These are phyloP conservation scores for Menidia beryllina DNA, from an alignment of 2,113 vertebrate species.

Conservation along the genomic window DNA sequence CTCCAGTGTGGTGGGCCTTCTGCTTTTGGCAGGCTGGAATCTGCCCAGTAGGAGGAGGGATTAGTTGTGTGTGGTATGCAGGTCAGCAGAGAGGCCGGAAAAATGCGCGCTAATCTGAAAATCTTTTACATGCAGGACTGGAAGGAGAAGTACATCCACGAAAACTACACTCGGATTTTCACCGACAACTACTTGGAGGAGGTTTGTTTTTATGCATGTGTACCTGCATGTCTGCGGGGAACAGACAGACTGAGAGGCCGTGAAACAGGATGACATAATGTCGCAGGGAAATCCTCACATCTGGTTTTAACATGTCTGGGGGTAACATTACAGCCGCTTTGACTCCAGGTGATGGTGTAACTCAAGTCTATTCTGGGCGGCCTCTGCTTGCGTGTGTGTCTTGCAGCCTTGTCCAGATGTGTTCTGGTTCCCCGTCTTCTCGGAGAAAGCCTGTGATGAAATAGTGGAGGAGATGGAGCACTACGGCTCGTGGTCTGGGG, in stretches of 20 bases:
- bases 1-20: conserved; percentile 32
- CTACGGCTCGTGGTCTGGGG: conserved; percentile 94
- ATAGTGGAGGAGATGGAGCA: conserved; percentile 96
- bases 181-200: conserved; percentile 93
- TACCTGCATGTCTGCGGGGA: conserved; percentile 51
- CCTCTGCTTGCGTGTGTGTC: conserved; percentile 30
- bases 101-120: conserved; percentile 30
- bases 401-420: conserved; percentile 97
- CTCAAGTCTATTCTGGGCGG: conserved; percentile 32
- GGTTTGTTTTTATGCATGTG: conserved; percentile 74
- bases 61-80: conserved; percentile 57
- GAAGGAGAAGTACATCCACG: conserved; percentile 96
- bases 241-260: neutral
- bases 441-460: conserved; percentile 92
- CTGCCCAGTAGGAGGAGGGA: conserved; percentile 31
- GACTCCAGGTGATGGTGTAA: conserved; percentile 29
- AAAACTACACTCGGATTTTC: conserved; percentile 94
- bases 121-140: conserved; percentile 87
- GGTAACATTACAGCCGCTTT: conserved; percentile 25
- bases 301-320: conserved; percentile 55
- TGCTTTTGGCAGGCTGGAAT: conserved; percentile 19
- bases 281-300: conserved; percentile 29
- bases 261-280: conserved; percentile 28
- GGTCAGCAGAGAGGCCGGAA: conserved; percentile 39
- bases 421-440: conserved; percentile 98